Base-by-base conservation (phyloP, 92 coral and sea anemone species). In the Epizoanthus stellaris region DNA sequence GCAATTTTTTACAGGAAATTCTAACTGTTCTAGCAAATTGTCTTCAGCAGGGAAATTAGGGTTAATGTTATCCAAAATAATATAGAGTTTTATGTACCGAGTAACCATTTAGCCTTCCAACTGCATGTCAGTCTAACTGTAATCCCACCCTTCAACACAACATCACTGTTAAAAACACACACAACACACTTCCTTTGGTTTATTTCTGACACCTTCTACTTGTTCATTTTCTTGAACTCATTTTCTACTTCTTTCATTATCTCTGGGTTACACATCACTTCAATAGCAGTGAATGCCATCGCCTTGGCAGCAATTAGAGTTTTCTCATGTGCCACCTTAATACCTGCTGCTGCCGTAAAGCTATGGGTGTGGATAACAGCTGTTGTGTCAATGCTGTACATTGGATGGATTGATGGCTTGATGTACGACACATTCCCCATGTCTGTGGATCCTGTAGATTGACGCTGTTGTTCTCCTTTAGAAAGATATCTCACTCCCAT, bases 361-460 rank as follows among this genome's bases (percentile, higher is more conserved):
- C 89, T 95, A 20, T 70, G 89, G 0, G 99, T 90, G 84, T 96
- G 99, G 60, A 91, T 92, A 15, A 93, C 90, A 8, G 73, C 93
- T 43, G 81, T 63, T 0, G 95, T 94, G 45, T 92, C 94, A 76
- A 91, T 91, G 57, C 90, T 86, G 67, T 90, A 96, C 77, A 73
- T 92, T 14, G 99, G 99, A 71, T 96, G 99, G 73, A 96, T 96
- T 40, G 99, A 91, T 15, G 99, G 99, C 76, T 92, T 94, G 16
- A 96, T 72, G 20, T 94, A 95, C 0, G 99, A 96, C 72, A 96
- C 99, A 88, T 96, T 96, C 16, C 99, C 99, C 99, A 96, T 96
- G 85, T 96, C 99, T 30, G 99, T 96, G 17, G 99, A 96, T 12
- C 99, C 99, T 38, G 89, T 85, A 30, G 92, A 62, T 20, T 68